Percentiles rank a stretch among this genome's conserved stretches.
Evolutionary conservation across 2,797 vertebrate species (phyloP).

Genomic region (Ctenopoma multispine): DNA sequence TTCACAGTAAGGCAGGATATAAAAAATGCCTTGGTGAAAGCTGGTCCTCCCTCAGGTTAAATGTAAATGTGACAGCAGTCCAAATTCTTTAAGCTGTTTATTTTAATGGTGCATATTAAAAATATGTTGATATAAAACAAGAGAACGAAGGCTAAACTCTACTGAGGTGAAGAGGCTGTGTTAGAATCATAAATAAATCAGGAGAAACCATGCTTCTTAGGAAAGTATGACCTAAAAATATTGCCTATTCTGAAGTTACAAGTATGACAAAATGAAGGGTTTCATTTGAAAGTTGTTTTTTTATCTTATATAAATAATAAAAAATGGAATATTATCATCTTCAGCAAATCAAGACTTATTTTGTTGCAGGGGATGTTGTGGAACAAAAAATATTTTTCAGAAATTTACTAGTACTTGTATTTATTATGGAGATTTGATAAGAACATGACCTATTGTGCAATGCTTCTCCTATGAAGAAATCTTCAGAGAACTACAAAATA

Average conservation of each 20-base stretch:
- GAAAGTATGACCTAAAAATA: neutral
- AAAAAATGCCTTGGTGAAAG: constrained; percentile 26
- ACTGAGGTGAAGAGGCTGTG: neutral
- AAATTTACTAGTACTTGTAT: constrained; percentile 4
- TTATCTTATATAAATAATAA: no score
- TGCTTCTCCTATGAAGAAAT: constrained; percentile 15
- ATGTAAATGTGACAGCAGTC: constrained; percentile 17
- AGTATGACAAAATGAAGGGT: neutral
- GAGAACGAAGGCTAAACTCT: neutral
- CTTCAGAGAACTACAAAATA: neutral
- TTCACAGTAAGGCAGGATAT: constrained; percentile 2
- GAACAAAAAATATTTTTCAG: constrained; percentile 11
- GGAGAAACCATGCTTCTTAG: neutral
- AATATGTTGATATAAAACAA: neutral
- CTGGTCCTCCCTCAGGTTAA: constrained; percentile 3
- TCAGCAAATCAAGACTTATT: neutral
- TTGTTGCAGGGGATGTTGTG: neutral
- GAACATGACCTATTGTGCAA: constrained; percentile 7
- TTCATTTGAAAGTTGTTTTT: no score
- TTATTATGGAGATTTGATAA: constrained; percentile 17
- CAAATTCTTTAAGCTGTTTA: neutral
- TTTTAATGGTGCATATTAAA: no score
- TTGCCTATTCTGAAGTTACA: neutral
- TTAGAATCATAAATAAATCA: neutral
- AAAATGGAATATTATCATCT: no score